Evolutionary conservation across 1,140 invertebrate genomes (phyloP), one percentile per base, ranked within the genome.

Genomic region (Probaryconus sp.): DNA sequence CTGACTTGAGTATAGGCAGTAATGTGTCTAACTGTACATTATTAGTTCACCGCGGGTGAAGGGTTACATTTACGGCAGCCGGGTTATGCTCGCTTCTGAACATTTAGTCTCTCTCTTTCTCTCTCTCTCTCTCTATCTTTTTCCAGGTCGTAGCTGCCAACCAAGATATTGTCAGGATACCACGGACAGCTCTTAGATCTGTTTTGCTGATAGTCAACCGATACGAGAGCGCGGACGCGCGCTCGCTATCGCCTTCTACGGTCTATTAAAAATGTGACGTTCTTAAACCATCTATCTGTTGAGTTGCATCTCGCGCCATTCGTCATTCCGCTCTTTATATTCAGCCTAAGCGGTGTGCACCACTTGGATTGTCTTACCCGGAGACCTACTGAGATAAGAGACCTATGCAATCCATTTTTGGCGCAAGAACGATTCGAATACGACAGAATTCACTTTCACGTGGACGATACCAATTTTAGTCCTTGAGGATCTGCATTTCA

Each of bases 91-190:
- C 35, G 42, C 17, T 42, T 47, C 18, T 33, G 0, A 6, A 5
- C 31, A 21, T 40, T 33, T 21, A n/a, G n/a, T 35, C 37, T 33
- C 24, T 28, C 72, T 31, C 24, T 48, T 20, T 1, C 18, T 21
- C 28, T 60, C 28, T 9, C 13, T 43, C 47, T 45, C 14, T 5
- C 21, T 61, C 26, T 16, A 40, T 63, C 40, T 45, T 67, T 42
- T 55, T 2, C 13, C 17, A 11, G 33, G 9, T 47, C 60, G 69
- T 35, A 20, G 33, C 37, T 60, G 51, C 40, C 50, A 63, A 69
- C 74, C 71, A 56, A 83, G 82, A 83, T 83, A 83, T 81, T 79
- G 76, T 82, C 76, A 43, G 58, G 76, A 83, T 82, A 83, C 64
- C 75, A 79, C 70, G 58, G 80, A 82, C 78, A 82, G 79, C 76